Evolutionary conservation across 2,113 vertebrate species (phyloP).

Genomic region (Saccopteryx bilineata): DNA sequence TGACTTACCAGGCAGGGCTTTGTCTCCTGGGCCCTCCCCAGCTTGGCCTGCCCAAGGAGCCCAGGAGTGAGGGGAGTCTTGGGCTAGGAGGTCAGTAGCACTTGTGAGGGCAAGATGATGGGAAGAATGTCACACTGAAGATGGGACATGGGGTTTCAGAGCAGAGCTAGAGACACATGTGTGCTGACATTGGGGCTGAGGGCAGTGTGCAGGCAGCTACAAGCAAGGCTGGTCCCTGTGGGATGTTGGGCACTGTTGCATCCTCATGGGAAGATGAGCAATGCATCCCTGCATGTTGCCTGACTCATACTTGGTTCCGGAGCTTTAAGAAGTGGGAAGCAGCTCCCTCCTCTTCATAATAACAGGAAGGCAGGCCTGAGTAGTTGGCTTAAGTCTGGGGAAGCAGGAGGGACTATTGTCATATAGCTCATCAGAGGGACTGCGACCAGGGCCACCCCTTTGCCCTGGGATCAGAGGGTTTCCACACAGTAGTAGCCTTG

Average conservation of each 20-base stretch:
- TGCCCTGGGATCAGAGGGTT: neutral
- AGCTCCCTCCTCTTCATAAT: neutral
- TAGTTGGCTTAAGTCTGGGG: neutral
- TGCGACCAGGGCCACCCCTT: neutral
- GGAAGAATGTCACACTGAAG: neutral
- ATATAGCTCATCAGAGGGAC: neutral
- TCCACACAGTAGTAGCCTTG: neutral
- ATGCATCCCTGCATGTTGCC: neutral
- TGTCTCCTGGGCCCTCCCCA: neutral
- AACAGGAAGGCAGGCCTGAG: slow-evolving; percentile 19
- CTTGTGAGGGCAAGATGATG: too few species aligned
- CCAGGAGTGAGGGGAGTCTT: neutral
- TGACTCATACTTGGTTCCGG: slow-evolving; percentile 67
- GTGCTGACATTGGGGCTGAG: neutral
- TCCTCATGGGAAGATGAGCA: slow-evolving; percentile 64
- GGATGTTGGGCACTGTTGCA: neutral
- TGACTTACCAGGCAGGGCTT: neutral
- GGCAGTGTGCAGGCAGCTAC: slow-evolving; percentile 8
- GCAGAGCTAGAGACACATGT: neutral
- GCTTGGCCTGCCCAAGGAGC: neutral
- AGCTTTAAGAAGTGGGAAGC: slow-evolving; percentile 4
- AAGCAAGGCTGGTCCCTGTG: neutral
- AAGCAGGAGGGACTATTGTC: neutral
- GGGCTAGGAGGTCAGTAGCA: neutral
- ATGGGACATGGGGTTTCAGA: neutral